Evolutionary conservation across 2,113 vertebrate genomes (phyloP).

Genomic region (Indri indri): DNA sequence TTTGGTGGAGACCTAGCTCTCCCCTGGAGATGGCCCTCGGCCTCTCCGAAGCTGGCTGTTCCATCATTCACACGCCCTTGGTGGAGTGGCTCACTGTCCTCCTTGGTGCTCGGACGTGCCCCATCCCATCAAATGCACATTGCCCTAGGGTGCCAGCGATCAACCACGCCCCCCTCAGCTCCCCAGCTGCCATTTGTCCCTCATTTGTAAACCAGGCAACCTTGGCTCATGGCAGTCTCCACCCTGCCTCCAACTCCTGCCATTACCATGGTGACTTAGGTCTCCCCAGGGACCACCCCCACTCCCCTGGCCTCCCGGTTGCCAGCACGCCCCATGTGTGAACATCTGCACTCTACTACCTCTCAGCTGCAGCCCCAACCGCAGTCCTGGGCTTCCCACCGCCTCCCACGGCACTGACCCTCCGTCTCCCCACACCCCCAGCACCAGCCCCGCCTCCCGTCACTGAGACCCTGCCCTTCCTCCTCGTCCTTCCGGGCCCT

Average conservation of each 20-base stretch:
- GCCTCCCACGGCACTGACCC: accelerated
- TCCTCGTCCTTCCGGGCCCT: background rate
- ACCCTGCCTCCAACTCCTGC: background rate
- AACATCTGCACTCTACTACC: background rate
- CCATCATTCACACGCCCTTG: background rate
- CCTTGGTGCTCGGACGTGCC: background rate
- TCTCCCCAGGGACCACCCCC: background rate
- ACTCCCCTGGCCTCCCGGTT: background rate
- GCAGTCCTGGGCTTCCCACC: background rate
- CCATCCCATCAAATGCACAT: background rate
- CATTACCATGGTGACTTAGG: background rate
- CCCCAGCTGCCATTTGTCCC: background rate
- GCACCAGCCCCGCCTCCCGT: background rate
- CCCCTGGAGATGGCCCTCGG: accelerated
- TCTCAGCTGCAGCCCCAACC: background rate
- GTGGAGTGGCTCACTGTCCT: background rate
- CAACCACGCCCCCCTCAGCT: background rate
- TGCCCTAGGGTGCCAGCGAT: background rate
- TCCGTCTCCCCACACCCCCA: background rate
- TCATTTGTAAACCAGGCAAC: background rate
- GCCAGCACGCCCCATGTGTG: background rate
- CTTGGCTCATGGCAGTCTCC: background rate
- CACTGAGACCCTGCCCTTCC: background rate
- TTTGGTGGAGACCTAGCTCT: background rate
- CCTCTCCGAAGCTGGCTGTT: background rate